A percentile compares a stretch with the other conserved stretches of the same genome.
Evolutionary conservation across 1,140 invertebrate species (phyloP).

Genomic region (Meloidogyne hapla): DNA sequence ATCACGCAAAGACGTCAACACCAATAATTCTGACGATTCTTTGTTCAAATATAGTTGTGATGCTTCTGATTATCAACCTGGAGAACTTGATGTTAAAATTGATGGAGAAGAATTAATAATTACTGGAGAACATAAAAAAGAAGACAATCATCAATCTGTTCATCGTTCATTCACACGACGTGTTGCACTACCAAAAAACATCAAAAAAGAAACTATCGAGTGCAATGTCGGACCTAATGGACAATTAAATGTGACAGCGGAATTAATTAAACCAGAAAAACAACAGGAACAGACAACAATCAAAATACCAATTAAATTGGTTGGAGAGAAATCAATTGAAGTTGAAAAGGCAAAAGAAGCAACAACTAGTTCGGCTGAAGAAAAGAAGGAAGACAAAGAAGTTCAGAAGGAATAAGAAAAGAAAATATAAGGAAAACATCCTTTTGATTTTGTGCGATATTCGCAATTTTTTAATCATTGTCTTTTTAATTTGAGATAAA

Average conservation of each 20-base stretch:
- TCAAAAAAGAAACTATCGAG: not conserved
- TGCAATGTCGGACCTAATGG: not conserved
- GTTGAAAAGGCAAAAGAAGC: not conserved
- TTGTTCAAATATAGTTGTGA: not conserved
- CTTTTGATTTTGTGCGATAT: not conserved
- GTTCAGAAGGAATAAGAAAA: not conserved
- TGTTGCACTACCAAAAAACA: not conserved
- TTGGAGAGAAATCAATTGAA: not conserved
- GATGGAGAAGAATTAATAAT: conserved; percentile 1
- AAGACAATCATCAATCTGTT: not conserved
- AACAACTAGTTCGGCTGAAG: not conserved
- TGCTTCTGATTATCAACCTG: not conserved
- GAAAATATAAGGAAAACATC: not conserved
- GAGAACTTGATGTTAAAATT: not conserved
- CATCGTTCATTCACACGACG: not conserved
- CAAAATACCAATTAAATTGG: not conserved
- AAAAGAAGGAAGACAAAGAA: not conserved
- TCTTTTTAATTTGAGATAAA: too few species aligned
- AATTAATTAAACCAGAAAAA: not conserved
- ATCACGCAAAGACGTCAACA: not conserved
- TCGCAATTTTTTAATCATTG: too few species aligned
- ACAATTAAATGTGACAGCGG: not conserved
- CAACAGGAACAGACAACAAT: not conserved
- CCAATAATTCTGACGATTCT: not conserved
- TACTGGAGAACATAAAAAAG: not conserved